Percentiles rank a stretch among this genome's conserved stretches.
Evolutionary conservation across 2,888 invertebrate genomes (phyloP).

Genomic region (Cataglyphis albicans): DNA sequence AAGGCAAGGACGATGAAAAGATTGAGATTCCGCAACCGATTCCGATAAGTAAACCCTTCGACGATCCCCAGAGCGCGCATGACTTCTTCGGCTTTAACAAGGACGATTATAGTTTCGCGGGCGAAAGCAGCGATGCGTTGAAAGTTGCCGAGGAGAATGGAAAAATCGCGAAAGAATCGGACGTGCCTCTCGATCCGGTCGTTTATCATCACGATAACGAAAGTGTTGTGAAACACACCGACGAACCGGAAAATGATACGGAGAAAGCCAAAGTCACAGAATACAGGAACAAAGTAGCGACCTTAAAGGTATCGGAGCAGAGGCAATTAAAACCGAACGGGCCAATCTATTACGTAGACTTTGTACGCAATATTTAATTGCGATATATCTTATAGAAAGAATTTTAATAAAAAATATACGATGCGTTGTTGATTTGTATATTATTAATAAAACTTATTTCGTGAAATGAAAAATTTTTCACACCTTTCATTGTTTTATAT

Average conservation of each 20-base stretch:
- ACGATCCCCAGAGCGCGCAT: conserved; percentile 65
- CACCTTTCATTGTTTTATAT: not conserved
- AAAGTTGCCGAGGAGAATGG: conserved; percentile 29
- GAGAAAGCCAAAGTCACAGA: conserved; percentile 74
- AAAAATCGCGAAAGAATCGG: conserved; percentile 32
- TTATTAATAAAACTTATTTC: conserved; percentile 1
- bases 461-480: not conserved
- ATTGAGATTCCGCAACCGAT: not conserved
- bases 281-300: conserved; percentile 74
- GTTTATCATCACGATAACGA: conserved; percentile 73
- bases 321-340: conserved; percentile 70
- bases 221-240: conserved; percentile 64
- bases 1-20: not conserved
- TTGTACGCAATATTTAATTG: conserved; percentile 68
- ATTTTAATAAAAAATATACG: not conserved
- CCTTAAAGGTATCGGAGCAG: conserved; percentile 71
- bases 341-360: conserved; percentile 68
- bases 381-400: not conserved
- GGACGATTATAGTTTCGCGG: conserved; percentile 63
- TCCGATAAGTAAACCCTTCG: conserved; percentile 39
- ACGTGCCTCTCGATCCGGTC: conserved; percentile 50
- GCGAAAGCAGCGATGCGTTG: conserved; percentile 35
- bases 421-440: not conserved
- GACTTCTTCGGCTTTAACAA: conserved; percentile 71
- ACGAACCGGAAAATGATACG: conserved; percentile 73